These are phyloP conservation scores for Plagiodera versicolora DNA, from an alignment of 2,888 invertebrate genomes.

Conservation along the genomic window DNA sequence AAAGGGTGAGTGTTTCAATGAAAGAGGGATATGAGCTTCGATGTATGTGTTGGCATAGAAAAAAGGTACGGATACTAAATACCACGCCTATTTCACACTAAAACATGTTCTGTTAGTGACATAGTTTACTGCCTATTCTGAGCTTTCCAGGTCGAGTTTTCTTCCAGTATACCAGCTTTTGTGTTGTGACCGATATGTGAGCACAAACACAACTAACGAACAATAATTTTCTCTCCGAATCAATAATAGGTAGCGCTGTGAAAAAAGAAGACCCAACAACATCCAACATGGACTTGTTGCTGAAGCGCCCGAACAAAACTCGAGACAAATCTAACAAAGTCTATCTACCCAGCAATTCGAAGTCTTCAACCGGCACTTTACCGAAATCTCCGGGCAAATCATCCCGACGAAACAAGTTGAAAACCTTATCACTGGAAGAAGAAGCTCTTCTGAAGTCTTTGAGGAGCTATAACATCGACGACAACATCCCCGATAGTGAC, in stretches of 20 bases:
- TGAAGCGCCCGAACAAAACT: conserved; percentile 18
- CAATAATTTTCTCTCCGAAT: conserved; percentile 16
- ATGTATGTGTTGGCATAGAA: conserved; percentile 9
- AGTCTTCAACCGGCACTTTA: conserved; percentile 15
- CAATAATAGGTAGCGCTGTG: conserved; percentile 22
- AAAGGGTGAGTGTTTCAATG: conserved; percentile 62
- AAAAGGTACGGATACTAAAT: background rate
- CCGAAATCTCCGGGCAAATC: conserved; percentile 27
- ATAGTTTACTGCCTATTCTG: background rate
- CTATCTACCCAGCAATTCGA: conserved; percentile 21
- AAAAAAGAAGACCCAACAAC: conserved; percentile 17
- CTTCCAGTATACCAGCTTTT: conserved; percentile 24
- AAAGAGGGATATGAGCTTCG: background rate
- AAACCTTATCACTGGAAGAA: conserved; percentile 44
- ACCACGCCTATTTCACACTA: background rate
- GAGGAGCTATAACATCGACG: conserved; percentile 47
- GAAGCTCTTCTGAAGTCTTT: conserved; percentile 42
- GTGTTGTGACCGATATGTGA: conserved; percentile 25
- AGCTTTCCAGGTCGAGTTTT: conserved; percentile 4
- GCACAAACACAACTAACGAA: conserved; percentile 2
- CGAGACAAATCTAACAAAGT: conserved; percentile 22
- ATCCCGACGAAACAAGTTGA: conserved; percentile 26
- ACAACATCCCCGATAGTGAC: conserved; percentile 43
- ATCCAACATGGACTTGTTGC: conserved; percentile 20
- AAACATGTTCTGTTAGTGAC: conserved; percentile 4